Evolutionary conservation across 2,113 vertebrate species (phyloP).

Genomic region (Albula glossodonta): DNA sequence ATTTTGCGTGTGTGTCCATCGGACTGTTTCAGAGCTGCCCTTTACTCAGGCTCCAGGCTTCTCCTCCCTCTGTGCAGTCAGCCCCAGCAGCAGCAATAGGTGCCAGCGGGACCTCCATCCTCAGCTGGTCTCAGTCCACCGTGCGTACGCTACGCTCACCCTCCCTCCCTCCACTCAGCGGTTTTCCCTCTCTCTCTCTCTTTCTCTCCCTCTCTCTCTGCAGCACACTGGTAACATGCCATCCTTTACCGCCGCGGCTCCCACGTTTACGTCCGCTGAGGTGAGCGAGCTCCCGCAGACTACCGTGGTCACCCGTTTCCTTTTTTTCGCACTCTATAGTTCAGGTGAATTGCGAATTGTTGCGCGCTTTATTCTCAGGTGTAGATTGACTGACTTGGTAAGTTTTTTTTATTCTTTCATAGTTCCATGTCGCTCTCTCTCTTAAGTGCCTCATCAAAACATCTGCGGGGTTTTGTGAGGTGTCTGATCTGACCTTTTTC

Average conservation of each 20-base stretch:
- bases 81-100: neutral
- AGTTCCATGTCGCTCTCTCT: neutral
- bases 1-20: neutral
- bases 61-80: neutral
- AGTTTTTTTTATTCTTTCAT: neutral
- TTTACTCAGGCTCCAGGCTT: neutral
- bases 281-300: no score
- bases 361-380: neutral
- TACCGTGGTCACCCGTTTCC: no score
- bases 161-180: no score
- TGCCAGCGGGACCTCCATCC: neutral
- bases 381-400: neutral
- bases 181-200: neutral
- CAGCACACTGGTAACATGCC: no score
- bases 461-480: no score
- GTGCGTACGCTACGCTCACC: neutral
- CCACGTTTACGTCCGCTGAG: no score
- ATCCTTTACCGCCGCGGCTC: neutral
- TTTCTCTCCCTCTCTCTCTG: no score
- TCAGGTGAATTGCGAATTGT: neutral
- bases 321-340: no score
- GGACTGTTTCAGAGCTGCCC: neutral
- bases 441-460: no score
- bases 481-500: no score
- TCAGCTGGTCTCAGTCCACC: neutral